A percentile compares a stretch with the other conserved stretches of the same genome.
Evolutionary conservation across 1,140 invertebrate species (phyloP).

Genomic region (Gonioctena quinquepunctata): DNA sequence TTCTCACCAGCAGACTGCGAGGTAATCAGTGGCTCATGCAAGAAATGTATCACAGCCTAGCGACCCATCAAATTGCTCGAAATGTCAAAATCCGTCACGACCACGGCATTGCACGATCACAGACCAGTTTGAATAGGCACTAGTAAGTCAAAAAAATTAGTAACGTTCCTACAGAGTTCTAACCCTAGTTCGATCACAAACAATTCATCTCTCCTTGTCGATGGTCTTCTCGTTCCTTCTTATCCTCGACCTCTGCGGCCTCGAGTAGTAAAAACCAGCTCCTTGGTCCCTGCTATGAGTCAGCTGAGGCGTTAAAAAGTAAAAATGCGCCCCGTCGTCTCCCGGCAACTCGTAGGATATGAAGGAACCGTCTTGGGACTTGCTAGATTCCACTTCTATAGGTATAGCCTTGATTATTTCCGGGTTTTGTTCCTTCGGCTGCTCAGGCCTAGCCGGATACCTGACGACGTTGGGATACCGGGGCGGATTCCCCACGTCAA

Average conservation of each 20-base stretch:
- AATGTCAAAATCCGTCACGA: too few species aligned
- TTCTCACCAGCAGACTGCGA: too few species aligned
- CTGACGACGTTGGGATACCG: slow-evolving; percentile 30
- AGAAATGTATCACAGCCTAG: too few species aligned
- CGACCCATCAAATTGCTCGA: too few species aligned
- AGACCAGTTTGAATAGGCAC: slow-evolving; percentile 34
- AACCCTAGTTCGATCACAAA: neutral
- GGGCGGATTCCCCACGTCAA: slow-evolving; percentile 30
- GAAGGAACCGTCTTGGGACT: slow-evolving; percentile 61
- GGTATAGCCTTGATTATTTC: slow-evolving; percentile 36
- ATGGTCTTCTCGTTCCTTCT: slow-evolving; percentile 21
- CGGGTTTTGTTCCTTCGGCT: slow-evolving; percentile 13
- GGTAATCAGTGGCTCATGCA: too few species aligned
- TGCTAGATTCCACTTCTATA: slow-evolving; percentile 52
- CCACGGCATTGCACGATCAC: slow-evolving; percentile 26
- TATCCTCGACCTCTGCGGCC: slow-evolving; percentile 35
- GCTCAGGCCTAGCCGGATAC: slow-evolving; percentile 20
- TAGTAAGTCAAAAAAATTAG: slow-evolving; percentile 7
- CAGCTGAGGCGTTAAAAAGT: slow-evolving; percentile 74
- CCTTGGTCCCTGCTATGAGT: slow-evolving; percentile 55
- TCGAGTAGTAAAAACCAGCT: slow-evolving; percentile 52
- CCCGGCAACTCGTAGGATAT: slow-evolving; percentile 72
- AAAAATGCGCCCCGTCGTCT: slow-evolving; percentile 70
- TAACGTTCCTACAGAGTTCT: neutral
- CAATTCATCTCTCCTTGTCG: slow-evolving; percentile 16